Evolutionary conservation across 2,113 vertebrate species (phyloP).

Genomic region (Gasterosteus nipponicus): DNA sequence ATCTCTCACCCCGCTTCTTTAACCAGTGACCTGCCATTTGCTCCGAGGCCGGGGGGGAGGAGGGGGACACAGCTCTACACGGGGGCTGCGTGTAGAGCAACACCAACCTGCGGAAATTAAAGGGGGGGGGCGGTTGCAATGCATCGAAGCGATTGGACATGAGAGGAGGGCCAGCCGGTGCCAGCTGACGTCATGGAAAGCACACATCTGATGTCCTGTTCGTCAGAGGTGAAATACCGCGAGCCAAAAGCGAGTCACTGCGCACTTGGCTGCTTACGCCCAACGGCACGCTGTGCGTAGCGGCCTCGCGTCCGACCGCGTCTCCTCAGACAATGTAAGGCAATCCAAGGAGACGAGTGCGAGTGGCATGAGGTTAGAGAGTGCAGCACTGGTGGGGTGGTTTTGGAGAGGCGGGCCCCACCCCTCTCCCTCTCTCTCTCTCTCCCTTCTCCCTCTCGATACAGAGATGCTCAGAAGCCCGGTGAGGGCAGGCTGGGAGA

Average conservation of each 20-base stretch:
- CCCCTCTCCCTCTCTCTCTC: too few species aligned
- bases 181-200: conserved; percentile 72
- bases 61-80: conserved; percentile 22
- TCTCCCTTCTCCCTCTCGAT: conserved; percentile 54
- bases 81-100: too few species aligned
- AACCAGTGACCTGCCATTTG: conserved; percentile 41
- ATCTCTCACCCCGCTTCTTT: conserved; percentile 41
- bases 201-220: conserved; percentile 56
- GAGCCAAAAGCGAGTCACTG: conserved; percentile 42
- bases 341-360: conserved; percentile 21
- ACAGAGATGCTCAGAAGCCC: conserved; percentile 72
- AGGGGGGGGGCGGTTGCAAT: conserved; percentile 19
- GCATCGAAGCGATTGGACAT: conserved; percentile 29
- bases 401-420: conserved; percentile 1
- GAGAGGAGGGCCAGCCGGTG: conserved; percentile 23
- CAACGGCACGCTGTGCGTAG: conserved; percentile 18
- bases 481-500: conserved; percentile 63
- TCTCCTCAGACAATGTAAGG: conserved; percentile 5
- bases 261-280: conserved; percentile 26
- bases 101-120: conserved; percentile 37
- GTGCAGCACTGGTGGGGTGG: conserved; percentile 10
- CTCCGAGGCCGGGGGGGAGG: conserved; percentile 30
- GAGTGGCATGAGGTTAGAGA: conserved; percentile 34
- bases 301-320: conserved; percentile 26
- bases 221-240: conserved; percentile 57